These are phyloP conservation scores for Periphyllus acericola DNA, from an alignment of 2,888 invertebrate genomes.

Conservation along the genomic window DNA sequence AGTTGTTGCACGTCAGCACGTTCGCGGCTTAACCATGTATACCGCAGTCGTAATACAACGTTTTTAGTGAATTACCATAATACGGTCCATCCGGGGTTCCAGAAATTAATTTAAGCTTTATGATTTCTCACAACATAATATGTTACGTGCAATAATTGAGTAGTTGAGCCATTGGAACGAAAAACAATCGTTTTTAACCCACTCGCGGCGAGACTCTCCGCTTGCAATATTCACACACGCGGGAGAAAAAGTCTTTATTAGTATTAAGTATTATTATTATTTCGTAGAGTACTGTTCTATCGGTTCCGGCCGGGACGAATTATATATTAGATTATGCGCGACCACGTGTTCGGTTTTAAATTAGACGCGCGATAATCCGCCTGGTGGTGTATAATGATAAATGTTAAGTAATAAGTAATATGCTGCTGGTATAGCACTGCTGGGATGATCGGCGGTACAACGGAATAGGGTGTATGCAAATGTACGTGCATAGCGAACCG, in stretches of 20 bases:
- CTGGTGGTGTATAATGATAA: not conserved
- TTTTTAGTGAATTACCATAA: too few species aligned
- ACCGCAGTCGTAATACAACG: not conserved
- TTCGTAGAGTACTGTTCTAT: too few species aligned
- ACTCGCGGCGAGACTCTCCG: too few species aligned
- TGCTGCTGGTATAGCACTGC: not conserved
- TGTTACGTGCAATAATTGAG: not conserved
- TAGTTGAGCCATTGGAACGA: too few species aligned
- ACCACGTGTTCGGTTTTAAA: not conserved
- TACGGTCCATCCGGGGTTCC: not conserved
- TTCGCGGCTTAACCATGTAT: not conserved
- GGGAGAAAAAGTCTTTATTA: too few species aligned
- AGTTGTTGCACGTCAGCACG: not conserved
- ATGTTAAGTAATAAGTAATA: not conserved
- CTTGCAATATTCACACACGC: too few species aligned
- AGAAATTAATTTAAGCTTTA: not conserved
- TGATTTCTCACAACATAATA: not conserved
- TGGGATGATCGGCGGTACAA: too few species aligned
- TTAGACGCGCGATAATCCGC: not conserved
- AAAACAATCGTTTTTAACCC: not conserved
- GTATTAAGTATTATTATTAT: too few species aligned
- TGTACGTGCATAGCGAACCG: not conserved
- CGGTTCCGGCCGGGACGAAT: not conserved
- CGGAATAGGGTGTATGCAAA: too few species aligned
- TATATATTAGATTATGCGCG: not conserved